A percentile compares a stretch with the other conserved stretches of the same genome.
phyloP scores from a whole-genome alignment of 2,113 vertebrate species.

The Mixornis gularis region DNA sequence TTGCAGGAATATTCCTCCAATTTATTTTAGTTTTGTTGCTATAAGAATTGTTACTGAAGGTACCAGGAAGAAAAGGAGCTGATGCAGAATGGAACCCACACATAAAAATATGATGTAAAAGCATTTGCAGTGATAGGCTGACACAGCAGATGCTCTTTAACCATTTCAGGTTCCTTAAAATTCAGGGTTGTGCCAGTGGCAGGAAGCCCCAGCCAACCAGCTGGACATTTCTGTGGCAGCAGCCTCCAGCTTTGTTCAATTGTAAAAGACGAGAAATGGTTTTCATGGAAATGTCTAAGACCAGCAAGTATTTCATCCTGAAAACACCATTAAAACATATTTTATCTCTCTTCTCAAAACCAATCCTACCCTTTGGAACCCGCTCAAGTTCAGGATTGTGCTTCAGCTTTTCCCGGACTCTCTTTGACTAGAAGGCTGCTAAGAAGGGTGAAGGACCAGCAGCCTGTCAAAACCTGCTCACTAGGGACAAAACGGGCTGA shows the following conservation, averaged over 20 bases:
- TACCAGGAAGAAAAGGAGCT: conserved; percentile 45
- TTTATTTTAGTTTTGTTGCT: conserved; percentile 55
- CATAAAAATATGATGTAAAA: not conserved
- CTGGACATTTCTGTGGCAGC: not conserved
- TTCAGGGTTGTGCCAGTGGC: not conserved
- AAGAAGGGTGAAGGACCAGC: not conserved
- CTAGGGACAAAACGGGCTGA: not conserved
- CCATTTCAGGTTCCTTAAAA: not conserved
- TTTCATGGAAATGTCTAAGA: conserved; percentile 5
- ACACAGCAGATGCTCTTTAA: conserved; percentile 52
- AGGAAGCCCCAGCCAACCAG: not conserved
- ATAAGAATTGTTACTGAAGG: conserved; percentile 54
- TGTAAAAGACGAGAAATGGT: not conserved
- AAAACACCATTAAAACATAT: not conserved
- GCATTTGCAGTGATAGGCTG: conserved; percentile 20
- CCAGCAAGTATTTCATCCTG: not conserved
- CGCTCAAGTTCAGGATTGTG: not conserved
- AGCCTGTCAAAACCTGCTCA: not conserved
- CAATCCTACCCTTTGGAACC: conserved; percentile 26
- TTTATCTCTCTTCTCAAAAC: conserved; percentile 34
- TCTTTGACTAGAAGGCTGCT: not conserved
- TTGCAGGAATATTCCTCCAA: conserved; percentile 54
- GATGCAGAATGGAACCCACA: conserved; percentile 39
- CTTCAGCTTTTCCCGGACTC: not conserved
- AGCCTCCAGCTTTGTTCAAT: not conserved